Evolutionary conservation across 2,113 vertebrate species (phyloP).

Genomic region (Trogon melanurus): DNA sequence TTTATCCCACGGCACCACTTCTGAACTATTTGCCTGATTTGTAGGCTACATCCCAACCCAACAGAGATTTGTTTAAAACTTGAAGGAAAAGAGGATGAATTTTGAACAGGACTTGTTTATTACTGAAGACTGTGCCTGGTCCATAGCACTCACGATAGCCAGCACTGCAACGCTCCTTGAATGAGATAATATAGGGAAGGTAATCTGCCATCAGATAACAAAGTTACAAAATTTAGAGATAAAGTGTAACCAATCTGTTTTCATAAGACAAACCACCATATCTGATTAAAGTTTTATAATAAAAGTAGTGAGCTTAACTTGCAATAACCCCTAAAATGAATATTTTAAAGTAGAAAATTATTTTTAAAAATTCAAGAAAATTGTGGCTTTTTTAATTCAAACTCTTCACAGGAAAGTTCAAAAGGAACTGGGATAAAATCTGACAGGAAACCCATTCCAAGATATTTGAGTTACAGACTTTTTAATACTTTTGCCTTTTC

Average conservation of each 20-base stretch:
- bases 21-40: background rate
- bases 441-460: background rate
- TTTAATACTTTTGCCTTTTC: background rate
- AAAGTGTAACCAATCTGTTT: background rate
- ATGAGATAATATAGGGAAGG: background rate
- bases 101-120: background rate
- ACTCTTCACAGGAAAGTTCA: background rate
- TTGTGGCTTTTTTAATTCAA: background rate
- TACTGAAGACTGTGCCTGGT: background rate
- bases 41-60: background rate
- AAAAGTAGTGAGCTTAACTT: background rate
- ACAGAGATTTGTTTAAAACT: background rate
- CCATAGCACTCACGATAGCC: background rate
- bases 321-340: background rate
- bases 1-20: background rate
- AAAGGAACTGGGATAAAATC: background rate
- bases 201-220: background rate
- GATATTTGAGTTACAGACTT: background rate
- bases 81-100: background rate
- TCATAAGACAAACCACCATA: background rate
- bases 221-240: background rate
- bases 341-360: background rate
- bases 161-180: background rate
- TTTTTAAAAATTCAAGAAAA: background rate
- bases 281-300: background rate